Percentiles rank a stretch among this genome's conserved stretches.
Evolutionary conservation across 2,113 vertebrate genomes (phyloP).

Genomic region (Genyomyrus donnyi): DNA sequence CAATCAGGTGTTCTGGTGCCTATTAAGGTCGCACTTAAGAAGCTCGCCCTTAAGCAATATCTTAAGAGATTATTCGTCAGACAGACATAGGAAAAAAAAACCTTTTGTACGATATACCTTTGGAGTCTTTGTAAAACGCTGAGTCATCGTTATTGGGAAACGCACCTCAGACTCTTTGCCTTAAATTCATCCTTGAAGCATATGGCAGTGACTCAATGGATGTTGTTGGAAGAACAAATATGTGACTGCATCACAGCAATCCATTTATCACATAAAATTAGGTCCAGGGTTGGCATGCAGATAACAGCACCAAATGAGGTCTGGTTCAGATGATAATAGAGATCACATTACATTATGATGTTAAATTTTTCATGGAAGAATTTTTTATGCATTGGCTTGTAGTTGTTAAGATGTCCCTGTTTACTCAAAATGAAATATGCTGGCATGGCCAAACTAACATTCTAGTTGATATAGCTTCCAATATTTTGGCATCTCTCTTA

Average conservation of each 20-base stretch:
- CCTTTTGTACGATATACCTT: neutral
- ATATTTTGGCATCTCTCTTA: neutral
- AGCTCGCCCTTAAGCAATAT: too few species aligned
- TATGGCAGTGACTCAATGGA: neutral
- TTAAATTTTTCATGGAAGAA: neutral
- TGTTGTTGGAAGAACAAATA: neutral
- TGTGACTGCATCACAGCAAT: neutral
- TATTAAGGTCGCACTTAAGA: too few species aligned
- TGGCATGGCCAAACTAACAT: neutral
- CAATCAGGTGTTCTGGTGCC: too few species aligned
- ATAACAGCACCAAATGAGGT: neutral
- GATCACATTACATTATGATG: neutral
- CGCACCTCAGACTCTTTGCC: neutral
- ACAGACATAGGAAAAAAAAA: too few species aligned
- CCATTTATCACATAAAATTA: neutral
- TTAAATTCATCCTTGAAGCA: neutral
- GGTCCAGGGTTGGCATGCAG: neutral
- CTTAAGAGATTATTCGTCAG: too few species aligned
- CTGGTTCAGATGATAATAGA: neutral
- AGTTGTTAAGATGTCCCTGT: neutral
- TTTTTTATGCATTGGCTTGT: neutral
- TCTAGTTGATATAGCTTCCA: neutral
- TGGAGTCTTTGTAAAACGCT: too few species aligned
- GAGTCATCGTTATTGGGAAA: too few species aligned
- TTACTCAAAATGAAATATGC: neutral